These are phyloP conservation scores for Manduca sexta DNA, from an alignment of 1,140 invertebrate genomes.

Conservation along the genomic window DNA sequence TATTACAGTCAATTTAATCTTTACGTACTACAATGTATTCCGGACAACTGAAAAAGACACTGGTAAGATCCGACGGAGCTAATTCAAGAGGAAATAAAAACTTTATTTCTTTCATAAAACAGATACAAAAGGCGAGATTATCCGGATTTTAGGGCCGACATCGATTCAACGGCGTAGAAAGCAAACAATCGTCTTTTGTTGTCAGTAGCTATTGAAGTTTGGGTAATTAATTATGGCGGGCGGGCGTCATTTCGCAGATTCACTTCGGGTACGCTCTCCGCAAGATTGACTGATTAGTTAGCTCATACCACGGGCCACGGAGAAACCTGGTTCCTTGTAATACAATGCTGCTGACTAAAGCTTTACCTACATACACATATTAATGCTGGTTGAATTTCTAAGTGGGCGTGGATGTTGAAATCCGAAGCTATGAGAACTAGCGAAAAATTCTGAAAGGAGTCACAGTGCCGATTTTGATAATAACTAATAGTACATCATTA, in stretches of 20 bases:
- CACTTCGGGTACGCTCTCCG: slow-evolving; percentile 40
- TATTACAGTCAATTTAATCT: not conserved
- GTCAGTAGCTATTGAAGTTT: slow-evolving; percentile 44
- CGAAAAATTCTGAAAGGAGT: too few species aligned
- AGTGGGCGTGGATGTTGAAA: too few species aligned
- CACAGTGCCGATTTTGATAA: too few species aligned
- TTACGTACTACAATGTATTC: slow-evolving; percentile 1
- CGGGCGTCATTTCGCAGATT: slow-evolving; percentile 54
- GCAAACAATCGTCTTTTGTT: slow-evolving; percentile 65
- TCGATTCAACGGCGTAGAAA: slow-evolving; percentile 50
- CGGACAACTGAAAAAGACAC: slow-evolving; percentile 1
- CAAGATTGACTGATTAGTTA: slow-evolving; percentile 49
- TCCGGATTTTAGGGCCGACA: slow-evolving; percentile 56
- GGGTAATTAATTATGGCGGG: slow-evolving; percentile 56
- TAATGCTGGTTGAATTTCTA: too few species aligned
- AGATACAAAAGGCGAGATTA: slow-evolving; percentile 58
- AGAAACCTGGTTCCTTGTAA: too few species aligned
- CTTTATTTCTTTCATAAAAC: slow-evolving; percentile 56
- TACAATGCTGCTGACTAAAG: too few species aligned
- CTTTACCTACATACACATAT: too few species aligned
- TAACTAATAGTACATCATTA: too few species aligned
- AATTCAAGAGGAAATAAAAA: slow-evolving; percentile 52
- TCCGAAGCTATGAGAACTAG: too few species aligned
- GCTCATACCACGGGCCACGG: slow-evolving; percentile 17
- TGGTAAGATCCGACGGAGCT: slow-evolving; percentile 17